Conservation (phyloP, 2,888 invertebrate species). For the Lasioglossum morio region DNA sequence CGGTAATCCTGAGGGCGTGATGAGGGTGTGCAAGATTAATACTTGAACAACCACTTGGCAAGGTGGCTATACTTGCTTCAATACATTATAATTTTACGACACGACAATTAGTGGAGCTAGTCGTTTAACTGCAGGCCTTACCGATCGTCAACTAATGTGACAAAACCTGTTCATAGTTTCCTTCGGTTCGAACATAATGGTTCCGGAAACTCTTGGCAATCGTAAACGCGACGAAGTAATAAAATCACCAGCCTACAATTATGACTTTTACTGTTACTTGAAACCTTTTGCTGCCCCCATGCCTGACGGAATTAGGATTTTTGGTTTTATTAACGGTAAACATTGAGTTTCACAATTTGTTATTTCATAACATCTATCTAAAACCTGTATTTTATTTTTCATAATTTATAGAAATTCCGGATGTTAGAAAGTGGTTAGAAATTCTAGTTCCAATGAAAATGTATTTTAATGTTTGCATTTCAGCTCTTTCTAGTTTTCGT, state of each 20-base stretch:
- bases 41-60: not conserved
- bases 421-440: slow-evolving; percentile 6
- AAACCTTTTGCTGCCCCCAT: not conserved
- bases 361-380: not conserved
- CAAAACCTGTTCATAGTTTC: slow-evolving; percentile 1
- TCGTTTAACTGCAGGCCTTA: not conserved
- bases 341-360: not conserved
- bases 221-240: not conserved
- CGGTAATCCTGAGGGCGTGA: not conserved
- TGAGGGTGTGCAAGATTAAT: not conserved
- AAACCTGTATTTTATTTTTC: too few species aligned
- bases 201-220: not conserved
- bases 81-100: not conserved
- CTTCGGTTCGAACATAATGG: not conserved
- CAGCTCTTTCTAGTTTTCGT: not conserved
- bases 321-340: not conserved
- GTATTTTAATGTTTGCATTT: not conserved
- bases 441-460: not conserved
- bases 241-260: not conserved
- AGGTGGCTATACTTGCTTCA: not conserved
- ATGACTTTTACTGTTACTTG: too few species aligned
- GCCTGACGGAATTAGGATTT: not conserved
- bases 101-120: not conserved
- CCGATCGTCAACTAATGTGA: not conserved
- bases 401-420: not conserved